phyloP scores from a whole-genome alignment of 2,113 vertebrate species.

The Pygoscelis adeliae region DNA sequence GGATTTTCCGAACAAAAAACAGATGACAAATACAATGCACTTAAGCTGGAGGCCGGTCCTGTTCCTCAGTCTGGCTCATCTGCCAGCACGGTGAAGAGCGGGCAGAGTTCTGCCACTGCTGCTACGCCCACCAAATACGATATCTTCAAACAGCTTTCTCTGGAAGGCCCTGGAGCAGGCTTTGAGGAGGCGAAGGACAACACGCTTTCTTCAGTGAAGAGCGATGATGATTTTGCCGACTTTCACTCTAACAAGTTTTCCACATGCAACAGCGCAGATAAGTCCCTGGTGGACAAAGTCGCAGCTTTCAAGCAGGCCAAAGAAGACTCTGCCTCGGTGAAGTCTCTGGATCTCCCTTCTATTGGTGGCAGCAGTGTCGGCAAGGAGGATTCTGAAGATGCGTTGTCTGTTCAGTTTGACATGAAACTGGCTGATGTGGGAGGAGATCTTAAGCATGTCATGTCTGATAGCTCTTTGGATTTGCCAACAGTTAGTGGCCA shows the following conservation, averaged over 20 bases:
- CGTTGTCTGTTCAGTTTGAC: slow-evolving; percentile 96
- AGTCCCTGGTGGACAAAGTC: slow-evolving; percentile 91
- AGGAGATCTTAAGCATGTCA: slow-evolving; percentile 97
- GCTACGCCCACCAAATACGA: slow-evolving; percentile 81
- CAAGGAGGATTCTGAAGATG: slow-evolving; percentile 97
- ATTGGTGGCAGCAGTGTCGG: slow-evolving; percentile 95
- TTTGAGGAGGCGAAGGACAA: slow-evolving; percentile 88
- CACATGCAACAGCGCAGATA: slow-evolving; percentile 79
- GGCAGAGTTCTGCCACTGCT: slow-evolving; percentile 56
- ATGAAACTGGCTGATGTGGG: slow-evolving; percentile 97
- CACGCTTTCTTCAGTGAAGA: slow-evolving; percentile 74
- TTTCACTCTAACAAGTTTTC: slow-evolving; percentile 93
- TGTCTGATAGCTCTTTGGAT: slow-evolving; percentile 99
- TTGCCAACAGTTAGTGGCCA: slow-evolving; percentile 95
- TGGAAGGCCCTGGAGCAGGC: slow-evolving; percentile 79
- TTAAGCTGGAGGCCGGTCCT: slow-evolving; percentile 63
- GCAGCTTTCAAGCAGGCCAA: slow-evolving; percentile 92
- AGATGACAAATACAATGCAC: slow-evolving; percentile 64
- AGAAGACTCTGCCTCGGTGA: slow-evolving; percentile 95
- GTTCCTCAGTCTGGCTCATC: slow-evolving; percentile 45
- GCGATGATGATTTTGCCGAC: slow-evolving; percentile 93
- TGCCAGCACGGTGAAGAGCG: slow-evolving; percentile 45
- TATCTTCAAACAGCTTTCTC: slow-evolving; percentile 90
- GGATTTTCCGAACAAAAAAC: slow-evolving; percentile 71
- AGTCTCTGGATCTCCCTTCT: slow-evolving; percentile 96